These are phyloP conservation scores for Sesia apiformis DNA, from an alignment of 2,888 invertebrate genomes.

Conservation along the genomic window DNA sequence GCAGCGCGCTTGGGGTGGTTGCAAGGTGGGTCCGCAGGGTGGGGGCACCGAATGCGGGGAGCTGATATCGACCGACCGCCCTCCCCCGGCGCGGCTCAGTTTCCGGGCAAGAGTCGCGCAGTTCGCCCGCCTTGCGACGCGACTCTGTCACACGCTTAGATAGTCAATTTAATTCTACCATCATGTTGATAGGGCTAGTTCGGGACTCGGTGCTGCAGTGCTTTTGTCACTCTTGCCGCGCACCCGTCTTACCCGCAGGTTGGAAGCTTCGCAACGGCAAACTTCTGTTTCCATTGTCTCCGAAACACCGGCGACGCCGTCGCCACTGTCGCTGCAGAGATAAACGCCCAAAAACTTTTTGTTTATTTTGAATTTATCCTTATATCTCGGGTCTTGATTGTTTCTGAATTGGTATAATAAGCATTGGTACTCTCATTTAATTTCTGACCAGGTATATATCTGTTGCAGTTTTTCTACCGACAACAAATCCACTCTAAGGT, in stretches of 20 bases:
- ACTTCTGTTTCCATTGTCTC: neutral
- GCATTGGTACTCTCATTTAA: no score
- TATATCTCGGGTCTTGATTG: no score
- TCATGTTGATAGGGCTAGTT: conserved; percentile 91
- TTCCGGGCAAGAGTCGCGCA: conserved; percentile 78
- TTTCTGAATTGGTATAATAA: no score
- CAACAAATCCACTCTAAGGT: no score
- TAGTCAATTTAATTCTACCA: conserved; percentile 62
- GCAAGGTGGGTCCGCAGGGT: conserved; percentile 61
- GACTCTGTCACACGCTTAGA: conserved; percentile 63
- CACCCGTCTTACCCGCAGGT: conserved; percentile 85
- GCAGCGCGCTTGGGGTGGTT: conserved; percentile 47
- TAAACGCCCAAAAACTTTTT: conserved; percentile 22
- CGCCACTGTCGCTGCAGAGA: conserved; percentile 37
- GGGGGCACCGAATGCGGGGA: conserved; percentile 53
- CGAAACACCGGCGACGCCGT: conserved; percentile 29
- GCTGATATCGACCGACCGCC: conserved; percentile 76
- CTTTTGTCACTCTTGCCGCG: conserved; percentile 94
- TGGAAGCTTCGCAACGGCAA: conserved; percentile 42
- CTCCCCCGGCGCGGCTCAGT: conserved; percentile 71
- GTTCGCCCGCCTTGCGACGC: conserved; percentile 72
- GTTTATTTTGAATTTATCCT: neutral
- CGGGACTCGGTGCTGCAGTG: conserved; percentile 95
- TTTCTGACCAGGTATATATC: no score
- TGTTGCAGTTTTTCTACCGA: no score